Evolutionary conservation across 2,888 invertebrate genomes (phyloP).

Genomic region (Pollenia amentaria): DNA sequence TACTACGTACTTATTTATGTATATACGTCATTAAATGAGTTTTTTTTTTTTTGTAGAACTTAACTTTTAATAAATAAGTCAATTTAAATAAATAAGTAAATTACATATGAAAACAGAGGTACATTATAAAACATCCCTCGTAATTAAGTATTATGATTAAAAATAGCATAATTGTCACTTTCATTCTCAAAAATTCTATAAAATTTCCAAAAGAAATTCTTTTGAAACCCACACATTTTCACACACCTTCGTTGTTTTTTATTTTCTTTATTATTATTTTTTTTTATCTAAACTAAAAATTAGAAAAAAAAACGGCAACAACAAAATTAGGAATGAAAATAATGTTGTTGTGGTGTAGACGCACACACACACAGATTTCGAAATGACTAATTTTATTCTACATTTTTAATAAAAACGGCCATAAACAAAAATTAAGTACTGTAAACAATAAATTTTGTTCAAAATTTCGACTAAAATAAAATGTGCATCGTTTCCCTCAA

Average conservation of each 20-base stretch:
- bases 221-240: constrained; percentile 56
- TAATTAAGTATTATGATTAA: constrained; percentile 39
- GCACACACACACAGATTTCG: background rate
- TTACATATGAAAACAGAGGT: no score
- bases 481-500: constrained; percentile 47
- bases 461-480: constrained; percentile 13
- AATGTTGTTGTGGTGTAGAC: constrained; percentile 34
- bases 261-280: background rate
- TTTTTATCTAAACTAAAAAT: constrained; percentile 35
- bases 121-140: background rate
- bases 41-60: no score
- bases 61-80: no score
- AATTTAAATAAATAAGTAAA: no score
- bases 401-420: constrained; percentile 8
- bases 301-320: constrained; percentile 46
- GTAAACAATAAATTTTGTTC: constrained; percentile 55
- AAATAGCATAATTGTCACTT: constrained; percentile 68
- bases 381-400: constrained; percentile 32
- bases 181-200: constrained; percentile 49
- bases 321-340: constrained; percentile 4
- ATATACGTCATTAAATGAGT: no score
- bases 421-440: constrained; percentile 34
- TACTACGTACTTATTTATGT: no score
- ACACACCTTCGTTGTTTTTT: constrained; percentile 3
- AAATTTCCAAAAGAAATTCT: constrained; percentile 56